Conservation (phyloP, 2,113 vertebrate species). For the Sciurus niger region DNA sequence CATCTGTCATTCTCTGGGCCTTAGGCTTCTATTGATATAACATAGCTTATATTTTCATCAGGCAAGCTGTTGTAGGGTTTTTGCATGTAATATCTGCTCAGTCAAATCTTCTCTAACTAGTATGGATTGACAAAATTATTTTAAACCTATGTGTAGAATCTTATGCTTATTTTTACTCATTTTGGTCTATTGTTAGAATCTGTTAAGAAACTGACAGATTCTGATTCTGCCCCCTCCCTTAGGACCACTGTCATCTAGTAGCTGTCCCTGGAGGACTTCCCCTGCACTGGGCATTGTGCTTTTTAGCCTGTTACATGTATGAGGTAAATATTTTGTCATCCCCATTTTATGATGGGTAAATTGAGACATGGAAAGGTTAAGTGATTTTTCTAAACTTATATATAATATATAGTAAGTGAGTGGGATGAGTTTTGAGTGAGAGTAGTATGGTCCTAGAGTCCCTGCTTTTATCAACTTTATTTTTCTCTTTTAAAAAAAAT, state of each 20-base stretch:
- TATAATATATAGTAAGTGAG: background rate
- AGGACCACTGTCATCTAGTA: background rate
- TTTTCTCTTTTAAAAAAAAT: too few relatives aligned
- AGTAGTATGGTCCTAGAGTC: background rate
- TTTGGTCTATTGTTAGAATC: background rate
- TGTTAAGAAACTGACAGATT: background rate
- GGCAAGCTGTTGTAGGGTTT: background rate
- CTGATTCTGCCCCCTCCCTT: background rate
- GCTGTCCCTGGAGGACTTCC: background rate
- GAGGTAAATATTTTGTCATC: background rate
- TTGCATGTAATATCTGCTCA: background rate
- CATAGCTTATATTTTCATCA: background rate
- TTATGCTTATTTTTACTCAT: conserved; percentile 1
- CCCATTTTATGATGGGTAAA: background rate
- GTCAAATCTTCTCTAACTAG: background rate
- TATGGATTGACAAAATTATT: background rate
- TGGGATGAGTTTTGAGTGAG: background rate
- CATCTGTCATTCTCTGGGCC: too few relatives aligned
- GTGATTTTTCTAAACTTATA: background rate
- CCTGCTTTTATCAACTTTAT: background rate
- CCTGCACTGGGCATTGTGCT: background rate
- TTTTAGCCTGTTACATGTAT: background rate
- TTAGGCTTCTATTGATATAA: background rate
- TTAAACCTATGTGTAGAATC: background rate
- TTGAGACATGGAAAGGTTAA: background rate